Percentiles rank a stretch among this genome's conserved stretches.
phyloP scores from a whole-genome alignment of 2,797 vertebrate species.

The Spinibarbus caldwelli region DNA sequence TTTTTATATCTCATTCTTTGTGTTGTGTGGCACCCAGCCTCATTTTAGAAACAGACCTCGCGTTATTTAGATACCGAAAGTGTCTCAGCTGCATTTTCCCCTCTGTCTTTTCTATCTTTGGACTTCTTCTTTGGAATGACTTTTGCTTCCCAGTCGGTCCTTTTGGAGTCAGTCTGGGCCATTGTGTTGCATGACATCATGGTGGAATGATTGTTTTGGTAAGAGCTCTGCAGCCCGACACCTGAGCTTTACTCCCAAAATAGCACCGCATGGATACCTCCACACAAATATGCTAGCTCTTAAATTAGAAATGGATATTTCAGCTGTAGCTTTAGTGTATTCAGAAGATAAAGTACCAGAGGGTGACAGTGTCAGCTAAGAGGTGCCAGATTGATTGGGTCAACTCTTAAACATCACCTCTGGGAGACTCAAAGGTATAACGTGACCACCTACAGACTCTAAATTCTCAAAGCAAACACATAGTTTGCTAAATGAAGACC shows the following conservation, averaged over 20 bases:
- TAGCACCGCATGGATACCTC: constrained; percentile 63
- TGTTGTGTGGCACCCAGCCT: neutral
- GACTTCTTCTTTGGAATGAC: constrained; percentile 2
- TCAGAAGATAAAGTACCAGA: constrained; percentile 24
- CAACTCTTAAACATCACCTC: constrained; percentile 9
- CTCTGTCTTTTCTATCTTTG: constrained; percentile 30
- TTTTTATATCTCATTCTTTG: neutral
- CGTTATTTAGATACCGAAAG: neutral
- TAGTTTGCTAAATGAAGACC: constrained; percentile 7
- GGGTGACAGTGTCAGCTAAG: neutral
- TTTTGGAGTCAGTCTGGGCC: constrained; percentile 56
- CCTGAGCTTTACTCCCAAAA: constrained; percentile 68
- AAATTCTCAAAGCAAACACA: constrained; percentile 5
- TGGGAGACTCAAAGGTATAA: neutral
- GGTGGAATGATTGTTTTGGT: constrained; percentile 69
- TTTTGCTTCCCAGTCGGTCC: constrained; percentile 45
- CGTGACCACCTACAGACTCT: constrained; percentile 33
- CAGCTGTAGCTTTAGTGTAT: constrained; percentile 1
- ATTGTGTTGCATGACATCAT: constrained; percentile 64
- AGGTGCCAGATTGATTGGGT: neutral
- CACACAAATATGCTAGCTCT: constrained; percentile 42
- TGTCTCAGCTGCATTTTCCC: neutral
- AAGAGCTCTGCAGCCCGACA: constrained; percentile 64
- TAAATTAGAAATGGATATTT: constrained; percentile 35
- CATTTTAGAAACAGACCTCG: neutral